A percentile compares a stretch with the other conserved stretches of the same genome.
phyloP scores from a whole-genome alignment of 2,888 invertebrate species.

The Drosophila suboccidentalis region DNA sequence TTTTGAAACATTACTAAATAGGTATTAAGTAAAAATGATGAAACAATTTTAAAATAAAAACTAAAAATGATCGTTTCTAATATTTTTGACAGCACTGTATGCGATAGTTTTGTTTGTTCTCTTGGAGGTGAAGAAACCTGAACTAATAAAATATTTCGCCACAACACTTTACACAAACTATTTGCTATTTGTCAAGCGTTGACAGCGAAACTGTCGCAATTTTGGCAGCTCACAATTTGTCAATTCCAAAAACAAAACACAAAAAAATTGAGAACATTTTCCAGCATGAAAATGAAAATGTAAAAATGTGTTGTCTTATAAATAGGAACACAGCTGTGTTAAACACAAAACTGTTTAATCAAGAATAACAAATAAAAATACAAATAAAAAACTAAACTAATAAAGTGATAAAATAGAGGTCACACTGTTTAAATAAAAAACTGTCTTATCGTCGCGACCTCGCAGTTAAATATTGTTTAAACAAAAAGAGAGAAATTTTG shows the following conservation, averaged over 20 bases:
- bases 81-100: not conserved
- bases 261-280: constrained; percentile 21
- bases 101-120: constrained; percentile 20
- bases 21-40: too few species aligned
- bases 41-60: too few species aligned
- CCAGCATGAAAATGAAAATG: constrained; percentile 54
- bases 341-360: constrained; percentile 45
- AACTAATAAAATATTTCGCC: constrained; percentile 58
- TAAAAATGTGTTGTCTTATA: constrained; percentile 19
- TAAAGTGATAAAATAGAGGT: constrained; percentile 54
- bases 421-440: constrained; percentile 37
- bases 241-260: constrained; percentile 29
- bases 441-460: constrained; percentile 26
- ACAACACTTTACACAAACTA: constrained; percentile 51
- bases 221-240: constrained; percentile 73
- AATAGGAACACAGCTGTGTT: constrained; percentile 54
- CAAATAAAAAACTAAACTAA: constrained; percentile 23
- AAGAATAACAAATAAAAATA: constrained; percentile 11
- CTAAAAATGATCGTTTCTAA: too few species aligned
- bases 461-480: constrained; percentile 27
- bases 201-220: constrained; percentile 70
- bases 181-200: constrained; percentile 69
- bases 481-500: constrained; percentile 29
- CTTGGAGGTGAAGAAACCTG: constrained; percentile 10
- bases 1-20: too few species aligned